Base-by-base conservation (phyloP, 2,888 invertebrate species). In the Prosapia bicincta region DNA sequence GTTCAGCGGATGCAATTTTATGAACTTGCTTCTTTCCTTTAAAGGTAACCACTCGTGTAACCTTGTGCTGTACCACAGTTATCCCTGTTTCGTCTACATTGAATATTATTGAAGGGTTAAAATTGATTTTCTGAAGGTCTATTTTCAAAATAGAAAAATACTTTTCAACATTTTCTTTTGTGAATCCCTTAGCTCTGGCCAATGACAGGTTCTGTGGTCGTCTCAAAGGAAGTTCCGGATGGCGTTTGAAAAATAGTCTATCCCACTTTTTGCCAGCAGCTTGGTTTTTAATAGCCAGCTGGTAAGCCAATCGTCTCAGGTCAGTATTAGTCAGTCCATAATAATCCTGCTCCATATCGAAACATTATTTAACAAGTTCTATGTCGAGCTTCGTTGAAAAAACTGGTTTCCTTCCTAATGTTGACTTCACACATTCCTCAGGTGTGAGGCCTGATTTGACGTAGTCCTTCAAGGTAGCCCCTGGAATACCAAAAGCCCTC, bases 71-170 rank as follows among this genome's bases (percentile, higher is more conserved):
- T 5, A 83, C 82, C 10, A 81, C 80, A 24, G 81, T 75, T 5
- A 84, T 77, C 1, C 83, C 83, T 23, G 83, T 83, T 78, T 84
- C 83, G 74, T 84, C 83, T 0, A 83, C 81, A 73, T 83, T 84
- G 74, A 79, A 83, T 30, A 82, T 80, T 74, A 77, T 79, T 38
- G 80, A 78, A 69, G 81, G 80, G 5, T 78, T 76, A 68, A 80
- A 73, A 26, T 82, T 78, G 26, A 80, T 54, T 77, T 80, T 80
- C 30, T 80, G 79, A 2, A 78, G n/a, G 26, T 73, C 71, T n/a
- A 26, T 38, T 72, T 77, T 70, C 20, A 71, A 71, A 20, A 79
- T 5, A 43, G 43, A 54, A 25, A 79, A 78, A 76, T 79, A 79
- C 10, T 10, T 32, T 24, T 74, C 26, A 26, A 77, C 74, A 54